Percentiles rank a stretch among this genome's conserved stretches.
Evolutionary conservation across 2,113 vertebrate species (phyloP).

Genomic region (Cichladusa arquata): DNA sequence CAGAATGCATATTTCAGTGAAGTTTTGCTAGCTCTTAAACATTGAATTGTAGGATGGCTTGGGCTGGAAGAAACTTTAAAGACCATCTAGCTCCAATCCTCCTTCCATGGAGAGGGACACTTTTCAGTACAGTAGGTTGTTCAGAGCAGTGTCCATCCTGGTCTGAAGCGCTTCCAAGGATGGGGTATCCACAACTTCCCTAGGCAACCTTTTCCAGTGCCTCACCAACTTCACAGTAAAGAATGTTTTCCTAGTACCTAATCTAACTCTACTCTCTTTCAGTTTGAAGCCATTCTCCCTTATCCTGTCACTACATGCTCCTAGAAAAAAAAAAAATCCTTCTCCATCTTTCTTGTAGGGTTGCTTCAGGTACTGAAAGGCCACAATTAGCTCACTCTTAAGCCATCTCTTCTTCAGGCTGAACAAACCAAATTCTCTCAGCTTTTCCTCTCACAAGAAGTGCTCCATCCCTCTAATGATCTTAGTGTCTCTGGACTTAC

Average conservation of each 20-base stretch:
- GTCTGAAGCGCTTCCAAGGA: not conserved
- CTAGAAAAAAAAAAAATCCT: not conserved
- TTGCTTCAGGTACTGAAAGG: not conserved
- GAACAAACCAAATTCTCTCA: not conserved
- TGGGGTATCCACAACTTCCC: not conserved
- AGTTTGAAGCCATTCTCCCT: not conserved
- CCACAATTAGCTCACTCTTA: not conserved
- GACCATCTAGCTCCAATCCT: not conserved
- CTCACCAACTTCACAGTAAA: not conserved
- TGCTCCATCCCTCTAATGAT: not conserved
- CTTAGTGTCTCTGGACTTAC: not conserved
- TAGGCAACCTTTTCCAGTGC: not conserved
- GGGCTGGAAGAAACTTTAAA: not conserved
- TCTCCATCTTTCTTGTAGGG: not conserved
- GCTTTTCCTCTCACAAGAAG: not conserved
- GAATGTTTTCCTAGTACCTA: not conserved
- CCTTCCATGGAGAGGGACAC: not conserved
- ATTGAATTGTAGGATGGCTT: not conserved
- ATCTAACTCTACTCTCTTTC: not conserved
- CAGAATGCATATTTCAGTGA: not conserved
- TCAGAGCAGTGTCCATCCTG: not conserved
- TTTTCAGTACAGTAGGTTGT: not conserved
- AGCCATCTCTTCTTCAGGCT: not conserved
- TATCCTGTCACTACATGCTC: no score
- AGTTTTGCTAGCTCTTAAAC: not conserved